These are phyloP conservation scores for Apistogramma diplotaenia DNA, from an alignment of 2,113 vertebrate species.

Conservation along the genomic window DNA sequence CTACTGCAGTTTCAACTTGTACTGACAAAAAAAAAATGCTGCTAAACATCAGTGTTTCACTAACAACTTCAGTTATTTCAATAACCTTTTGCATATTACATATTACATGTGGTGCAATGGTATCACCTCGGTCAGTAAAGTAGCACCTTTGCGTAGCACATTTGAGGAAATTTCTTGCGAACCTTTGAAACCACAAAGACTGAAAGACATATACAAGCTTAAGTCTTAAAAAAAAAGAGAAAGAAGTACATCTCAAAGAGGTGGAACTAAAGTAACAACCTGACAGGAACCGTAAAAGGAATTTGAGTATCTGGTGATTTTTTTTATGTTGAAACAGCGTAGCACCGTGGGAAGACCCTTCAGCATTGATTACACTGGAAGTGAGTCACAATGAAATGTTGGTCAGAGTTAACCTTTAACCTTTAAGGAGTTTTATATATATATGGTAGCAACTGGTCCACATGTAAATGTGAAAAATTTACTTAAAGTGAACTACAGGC, in stretches of 20 bases:
- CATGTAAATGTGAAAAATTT: not conserved
- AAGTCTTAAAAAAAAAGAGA: too few relatives aligned
- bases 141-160: not conserved
- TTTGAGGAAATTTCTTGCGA: too few relatives aligned
- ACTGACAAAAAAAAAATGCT: not conserved
- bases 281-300: not conserved
- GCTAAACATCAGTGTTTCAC: too few relatives aligned
- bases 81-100: not conserved
- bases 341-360: not conserved
- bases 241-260: not conserved
- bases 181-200: too few relatives aligned
- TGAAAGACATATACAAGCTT: too few relatives aligned
- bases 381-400: not conserved
- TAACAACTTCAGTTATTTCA: not conserved
- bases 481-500: not conserved
- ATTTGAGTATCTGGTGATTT: not conserved
- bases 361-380: not conserved
- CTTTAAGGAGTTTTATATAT: not conserved
- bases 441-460: not conserved
- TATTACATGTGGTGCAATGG: not conserved
- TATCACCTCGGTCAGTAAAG: not conserved
- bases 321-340: not conserved
- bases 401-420: not conserved
- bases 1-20: not conserved
- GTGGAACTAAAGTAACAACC: not conserved